phyloP scores from a whole-genome alignment of 2,797 vertebrate genomes.

The Aldrovandia affinis region DNA sequence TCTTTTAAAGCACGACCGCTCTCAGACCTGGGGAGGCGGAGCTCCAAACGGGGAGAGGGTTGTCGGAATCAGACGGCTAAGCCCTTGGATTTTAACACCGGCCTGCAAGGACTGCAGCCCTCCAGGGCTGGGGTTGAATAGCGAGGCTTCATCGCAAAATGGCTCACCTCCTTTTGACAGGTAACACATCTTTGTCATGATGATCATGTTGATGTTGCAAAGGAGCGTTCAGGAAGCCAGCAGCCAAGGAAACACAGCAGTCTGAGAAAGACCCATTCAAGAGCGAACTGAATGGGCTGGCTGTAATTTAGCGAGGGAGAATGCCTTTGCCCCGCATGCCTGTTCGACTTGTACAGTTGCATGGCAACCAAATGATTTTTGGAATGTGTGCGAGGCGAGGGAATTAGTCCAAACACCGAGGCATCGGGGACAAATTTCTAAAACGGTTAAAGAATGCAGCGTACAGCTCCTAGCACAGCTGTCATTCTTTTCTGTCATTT shows the following conservation, averaged over 20 bases:
- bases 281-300: constrained; percentile 58
- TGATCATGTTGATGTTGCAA: not conserved
- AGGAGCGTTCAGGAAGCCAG: not conserved
- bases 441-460: not conserved
- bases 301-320: constrained; percentile 51
- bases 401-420: not conserved
- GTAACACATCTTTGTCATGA: not conserved
- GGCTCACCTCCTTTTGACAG: not conserved
- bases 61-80: no score
- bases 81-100: no score
- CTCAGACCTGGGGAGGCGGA: not conserved
- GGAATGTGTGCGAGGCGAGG: not conserved
- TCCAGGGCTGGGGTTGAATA: not conserved
- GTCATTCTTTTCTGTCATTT: not conserved
- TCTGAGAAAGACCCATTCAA: constrained; percentile 42
- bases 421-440: not conserved
- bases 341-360: constrained; percentile 8
- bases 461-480: not conserved
- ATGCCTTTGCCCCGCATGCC: not conserved
- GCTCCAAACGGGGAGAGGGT: not conserved
- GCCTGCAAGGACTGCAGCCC: not conserved
- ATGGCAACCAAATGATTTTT: constrained; percentile 13
- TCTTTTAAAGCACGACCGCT: not conserved
- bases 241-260: not conserved
- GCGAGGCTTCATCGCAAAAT: not conserved